Percentiles rank a stretch among this genome's conserved stretches.
Evolutionary conservation across 2,797 vertebrate species (phyloP).

Genomic region (Pygocentrus nattereri): DNA sequence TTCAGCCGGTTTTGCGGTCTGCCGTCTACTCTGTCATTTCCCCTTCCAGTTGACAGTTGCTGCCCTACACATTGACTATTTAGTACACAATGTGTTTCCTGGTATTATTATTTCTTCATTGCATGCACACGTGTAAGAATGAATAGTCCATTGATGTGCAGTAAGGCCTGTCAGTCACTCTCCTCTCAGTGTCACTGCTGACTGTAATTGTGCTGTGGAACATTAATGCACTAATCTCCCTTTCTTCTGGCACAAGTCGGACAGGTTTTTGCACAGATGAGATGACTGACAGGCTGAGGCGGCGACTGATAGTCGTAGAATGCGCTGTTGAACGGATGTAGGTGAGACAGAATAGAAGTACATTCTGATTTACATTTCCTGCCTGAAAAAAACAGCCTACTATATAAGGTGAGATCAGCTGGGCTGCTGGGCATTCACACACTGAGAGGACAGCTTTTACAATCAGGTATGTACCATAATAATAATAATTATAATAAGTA

Average conservation of each 20-base stretch:
- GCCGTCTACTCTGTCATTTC: too few species aligned
- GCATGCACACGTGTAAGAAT: too few species aligned
- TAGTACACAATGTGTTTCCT: too few species aligned
- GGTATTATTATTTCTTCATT: too few species aligned
- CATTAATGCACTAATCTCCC: neutral
- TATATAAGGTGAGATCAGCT: slow-evolving; percentile 32
- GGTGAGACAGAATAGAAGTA: neutral
- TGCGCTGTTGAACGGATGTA: neutral
- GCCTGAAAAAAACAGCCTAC: neutral
- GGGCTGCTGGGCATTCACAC: neutral
- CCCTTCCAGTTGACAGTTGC: too few species aligned
- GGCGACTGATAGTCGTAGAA: neutral
- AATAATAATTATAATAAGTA: too few species aligned
- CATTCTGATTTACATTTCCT: slow-evolving; percentile 1
- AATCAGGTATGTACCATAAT: slow-evolving; percentile 34
- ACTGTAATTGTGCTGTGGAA: neutral
- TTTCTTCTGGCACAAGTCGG: neutral
- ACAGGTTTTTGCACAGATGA: slow-evolving; percentile 21
- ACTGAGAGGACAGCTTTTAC: neutral
- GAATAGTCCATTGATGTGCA: too few species aligned
- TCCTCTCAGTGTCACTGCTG: neutral
- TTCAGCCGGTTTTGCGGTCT: too few species aligned
- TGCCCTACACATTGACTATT: too few species aligned
- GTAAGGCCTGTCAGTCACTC: too few species aligned
- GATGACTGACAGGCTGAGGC: neutral